phyloP scores from a whole-genome alignment of 2,888 invertebrate species.

The Biston stratarius region DNA sequence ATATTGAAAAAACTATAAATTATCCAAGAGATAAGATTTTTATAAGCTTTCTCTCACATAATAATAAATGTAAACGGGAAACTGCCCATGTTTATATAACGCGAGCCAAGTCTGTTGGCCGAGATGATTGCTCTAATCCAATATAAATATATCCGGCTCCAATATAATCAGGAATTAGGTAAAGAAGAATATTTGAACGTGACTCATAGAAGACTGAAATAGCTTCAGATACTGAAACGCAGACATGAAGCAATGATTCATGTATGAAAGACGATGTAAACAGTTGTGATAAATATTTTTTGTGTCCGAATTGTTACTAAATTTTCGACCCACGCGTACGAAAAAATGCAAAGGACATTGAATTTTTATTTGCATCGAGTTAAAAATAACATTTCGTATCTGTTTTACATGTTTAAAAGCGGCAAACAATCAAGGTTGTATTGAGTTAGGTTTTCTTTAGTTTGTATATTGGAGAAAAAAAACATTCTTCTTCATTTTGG shows the following conservation, averaged over 20 bases:
- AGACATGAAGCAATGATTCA: constrained; percentile 37
- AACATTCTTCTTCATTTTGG: too few relatives aligned
- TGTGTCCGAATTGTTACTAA: constrained; percentile 37
- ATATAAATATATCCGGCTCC: constrained; percentile 32
- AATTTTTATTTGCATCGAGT: constrained; percentile 28
- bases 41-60: constrained; percentile 42
- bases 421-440: too few relatives aligned
- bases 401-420: background rate
- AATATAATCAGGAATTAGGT: constrained; percentile 42
- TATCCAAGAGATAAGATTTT: too few relatives aligned
- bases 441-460: background rate
- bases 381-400: constrained; percentile 28
- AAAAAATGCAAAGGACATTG: constrained; percentile 44
- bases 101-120: constrained; percentile 67
- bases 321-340: constrained; percentile 32
- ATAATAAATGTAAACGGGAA: constrained; percentile 46
- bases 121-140: constrained; percentile 64
- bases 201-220: constrained; percentile 38
- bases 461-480: too few relatives aligned
- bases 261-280: constrained; percentile 30
- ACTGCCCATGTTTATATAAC: constrained; percentile 59
- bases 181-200: constrained; percentile 36
- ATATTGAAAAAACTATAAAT: too few relatives aligned
- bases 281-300: constrained; percentile 36
- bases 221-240: constrained; percentile 29